phyloP scores from a whole-genome alignment of 2,113 vertebrate species.

The Microcebus tavaratra region DNA sequence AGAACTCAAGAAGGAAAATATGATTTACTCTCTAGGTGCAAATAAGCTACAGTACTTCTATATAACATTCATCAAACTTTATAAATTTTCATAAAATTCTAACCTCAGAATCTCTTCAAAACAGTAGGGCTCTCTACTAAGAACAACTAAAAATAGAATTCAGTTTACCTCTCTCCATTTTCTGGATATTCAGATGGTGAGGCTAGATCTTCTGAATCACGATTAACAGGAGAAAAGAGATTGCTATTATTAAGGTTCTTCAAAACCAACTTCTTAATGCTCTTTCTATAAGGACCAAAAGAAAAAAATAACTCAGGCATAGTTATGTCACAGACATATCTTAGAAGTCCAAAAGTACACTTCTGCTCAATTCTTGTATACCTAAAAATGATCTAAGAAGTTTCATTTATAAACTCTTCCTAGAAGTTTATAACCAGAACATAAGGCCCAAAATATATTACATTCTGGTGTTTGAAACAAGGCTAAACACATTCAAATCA shows the following conservation, averaged over 20 bases:
- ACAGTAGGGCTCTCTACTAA: neutral
- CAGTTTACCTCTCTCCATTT: conserved; percentile 90
- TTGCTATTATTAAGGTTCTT: conserved; percentile 94
- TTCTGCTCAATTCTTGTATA: neutral
- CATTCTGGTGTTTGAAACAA: neutral
- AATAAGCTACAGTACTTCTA: neutral
- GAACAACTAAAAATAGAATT: neutral
- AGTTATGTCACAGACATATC: neutral
- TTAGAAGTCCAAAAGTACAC: neutral
- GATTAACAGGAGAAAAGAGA: conserved; percentile 89
- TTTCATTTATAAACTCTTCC: neutral
- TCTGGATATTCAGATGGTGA: conserved; percentile 92
- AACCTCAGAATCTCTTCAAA: conserved; percentile 19
- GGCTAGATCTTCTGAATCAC: conserved; percentile 90
- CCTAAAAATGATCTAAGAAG: neutral
- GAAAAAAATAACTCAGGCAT: neutral
- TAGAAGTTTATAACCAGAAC: neutral
- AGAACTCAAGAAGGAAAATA: conserved; percentile 10
- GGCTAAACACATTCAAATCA: neutral
- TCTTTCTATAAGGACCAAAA: conserved; percentile 88
- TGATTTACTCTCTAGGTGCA: neutral
- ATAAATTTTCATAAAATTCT: neutral
- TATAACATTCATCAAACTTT: neutral
- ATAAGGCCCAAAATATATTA: neutral
- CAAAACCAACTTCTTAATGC: conserved; percentile 96